Base-by-base conservation (phyloP, 30 jellyfish, hydroid and myxozoan species). In the Cassiopea andromeda region DNA sequence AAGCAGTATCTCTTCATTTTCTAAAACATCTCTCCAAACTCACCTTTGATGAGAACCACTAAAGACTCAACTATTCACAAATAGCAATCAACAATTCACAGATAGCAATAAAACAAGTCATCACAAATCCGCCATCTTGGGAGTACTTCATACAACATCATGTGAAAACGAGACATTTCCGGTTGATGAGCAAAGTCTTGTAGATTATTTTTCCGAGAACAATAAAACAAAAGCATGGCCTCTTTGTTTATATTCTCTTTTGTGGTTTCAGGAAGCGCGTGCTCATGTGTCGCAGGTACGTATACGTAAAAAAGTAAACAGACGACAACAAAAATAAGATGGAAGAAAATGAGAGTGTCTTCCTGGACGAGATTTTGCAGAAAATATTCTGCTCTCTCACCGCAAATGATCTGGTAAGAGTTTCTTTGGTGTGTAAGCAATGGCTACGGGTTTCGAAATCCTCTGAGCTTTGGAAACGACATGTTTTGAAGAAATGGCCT, bases 401-500 rank as follows among this genome's bases (percentile, higher is more conserved):
- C 47, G 97, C 94, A 2, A 77, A 59, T 14, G 67, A 85, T 18
- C 70, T 96, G 76, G 19, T 76, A 13, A 61, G 58, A 46, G 50
- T 89, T n/a, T 80, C 98, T 3, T 59, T 73, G 38, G 98, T 96
- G 44, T 81, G 96, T 50, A 96, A 91, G 91, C 95, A 92, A 75
- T 96, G 99, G 99, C 14, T 27, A 16, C 82, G 94, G 7, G 85
- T 96, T 44, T 91, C 99, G 60, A 88, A 82, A 48, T 84, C 97
- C 46, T 94, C 84, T 58, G 90, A 82, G 60, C 66, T 96, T 66
- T 96, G 99, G 99, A 91, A 89, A 81, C 75, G 86, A 44, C 90
- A 59, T 66, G 96, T 96, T 49, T 67, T 96, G 81, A 67, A 44
- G 60, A 73, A 81, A 84, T 96, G 99, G 99, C 98, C 98, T 9